These are phyloP conservation scores for Cyanoderma ruficeps DNA, from an alignment of 2,113 vertebrate species.

Conservation along the genomic window DNA sequence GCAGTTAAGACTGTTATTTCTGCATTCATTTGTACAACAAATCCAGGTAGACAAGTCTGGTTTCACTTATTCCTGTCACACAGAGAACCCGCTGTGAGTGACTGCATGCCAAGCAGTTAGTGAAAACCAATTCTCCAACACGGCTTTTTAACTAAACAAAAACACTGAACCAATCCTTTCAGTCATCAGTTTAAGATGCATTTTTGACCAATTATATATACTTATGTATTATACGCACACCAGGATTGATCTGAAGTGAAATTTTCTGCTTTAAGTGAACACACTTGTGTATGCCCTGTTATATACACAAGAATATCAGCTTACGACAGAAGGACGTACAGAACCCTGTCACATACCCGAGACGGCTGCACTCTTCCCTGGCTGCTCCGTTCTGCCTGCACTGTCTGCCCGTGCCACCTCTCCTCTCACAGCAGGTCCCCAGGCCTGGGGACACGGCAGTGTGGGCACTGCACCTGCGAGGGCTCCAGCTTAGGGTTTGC, in stretches of 20 bases:
- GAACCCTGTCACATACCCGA: neutral
- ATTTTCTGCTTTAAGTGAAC: neutral
- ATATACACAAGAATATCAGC: neutral
- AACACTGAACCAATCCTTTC: constrained; percentile 7
- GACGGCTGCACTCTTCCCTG: fast-evolving
- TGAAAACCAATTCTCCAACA: constrained; percentile 5
- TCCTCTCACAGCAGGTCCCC: fast-evolving
- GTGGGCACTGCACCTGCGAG: fast-evolving
- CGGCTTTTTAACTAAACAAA: constrained; percentile 14
- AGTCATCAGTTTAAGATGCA: neutral
- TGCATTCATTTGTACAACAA: neutral
- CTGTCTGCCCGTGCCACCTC: fast-evolving
- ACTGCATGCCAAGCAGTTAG: neutral
- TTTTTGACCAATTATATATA: neutral
- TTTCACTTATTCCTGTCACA: constrained; percentile 38
- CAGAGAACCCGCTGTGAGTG: neutral
- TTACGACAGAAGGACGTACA: neutral
- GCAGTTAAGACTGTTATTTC: neutral
- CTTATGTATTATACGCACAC: neutral
- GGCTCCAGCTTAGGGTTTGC: fast-evolving
- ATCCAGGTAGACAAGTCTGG: neutral
- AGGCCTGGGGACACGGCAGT: fast-evolving
- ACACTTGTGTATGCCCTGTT: neutral
- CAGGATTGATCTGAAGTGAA: neutral
- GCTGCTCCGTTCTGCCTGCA: fast-evolving